Conservation (phyloP, 2,888 invertebrate genomes). For the Thalpophila matura region DNA sequence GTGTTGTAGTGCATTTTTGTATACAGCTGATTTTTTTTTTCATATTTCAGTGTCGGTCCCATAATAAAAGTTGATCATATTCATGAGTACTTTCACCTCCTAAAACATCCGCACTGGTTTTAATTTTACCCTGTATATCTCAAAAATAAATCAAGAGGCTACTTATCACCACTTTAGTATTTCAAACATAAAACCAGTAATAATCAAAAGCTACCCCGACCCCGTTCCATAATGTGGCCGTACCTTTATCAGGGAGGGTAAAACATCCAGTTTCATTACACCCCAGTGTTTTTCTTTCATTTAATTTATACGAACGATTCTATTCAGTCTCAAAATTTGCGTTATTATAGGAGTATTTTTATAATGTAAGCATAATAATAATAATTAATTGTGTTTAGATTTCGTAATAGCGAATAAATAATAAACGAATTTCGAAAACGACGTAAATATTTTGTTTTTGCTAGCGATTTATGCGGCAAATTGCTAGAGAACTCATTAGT, state of each 20-base stretch:
- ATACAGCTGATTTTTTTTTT: not conserved
- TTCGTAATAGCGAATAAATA: constrained; percentile 17
- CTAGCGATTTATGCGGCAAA: not conserved
- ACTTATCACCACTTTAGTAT: not conserved
- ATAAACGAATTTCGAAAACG: no score
- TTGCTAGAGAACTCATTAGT: constrained; percentile 6
- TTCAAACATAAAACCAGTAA: not conserved
- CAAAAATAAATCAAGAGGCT: no score
- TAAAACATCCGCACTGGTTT: no score
- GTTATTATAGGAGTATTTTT: constrained; percentile 20
- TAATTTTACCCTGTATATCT: no score
- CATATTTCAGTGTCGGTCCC: no score
- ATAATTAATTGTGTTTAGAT: constrained; percentile 31
- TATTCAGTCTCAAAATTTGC: no score
- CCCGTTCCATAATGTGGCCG: not conserved
- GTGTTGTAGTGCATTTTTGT: no score
- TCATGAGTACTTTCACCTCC: no score
- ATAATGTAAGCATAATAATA: constrained; percentile 13
- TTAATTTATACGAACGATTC: constrained; percentile 34
- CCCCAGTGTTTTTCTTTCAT: constrained; percentile 44
- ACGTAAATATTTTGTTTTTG: constrained; percentile 11
- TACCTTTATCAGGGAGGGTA: not conserved
- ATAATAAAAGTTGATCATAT: not conserved
- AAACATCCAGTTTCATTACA: constrained; percentile 8
- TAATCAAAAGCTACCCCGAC: not conserved